Evolutionary conservation across 2,113 vertebrate genomes (phyloP), one percentile per base, ranked within the genome.

Genomic region (Synchiropus splendidus): DNA sequence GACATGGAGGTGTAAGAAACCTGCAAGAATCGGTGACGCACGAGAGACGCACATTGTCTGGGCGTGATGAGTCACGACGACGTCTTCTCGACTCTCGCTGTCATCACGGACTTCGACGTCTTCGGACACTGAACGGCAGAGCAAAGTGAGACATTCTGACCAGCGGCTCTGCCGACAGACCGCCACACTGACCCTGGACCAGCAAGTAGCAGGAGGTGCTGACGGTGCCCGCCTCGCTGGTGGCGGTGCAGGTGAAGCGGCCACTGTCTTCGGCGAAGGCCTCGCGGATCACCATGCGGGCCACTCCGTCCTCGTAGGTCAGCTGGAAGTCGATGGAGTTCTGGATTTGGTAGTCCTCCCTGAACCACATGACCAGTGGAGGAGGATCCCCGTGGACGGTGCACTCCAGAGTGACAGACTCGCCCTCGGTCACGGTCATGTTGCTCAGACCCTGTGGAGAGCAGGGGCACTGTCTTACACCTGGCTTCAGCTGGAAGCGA

Each of bases 241-340:
- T 90, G 14, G 93, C 93, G 1, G 90, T 97, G 68, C 95, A 99
- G 13, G 92, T 96, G 72, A 99, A 99, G 70, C 87, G 86, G 10
- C 95, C 95, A 4, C 95, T 99, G 76, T 99, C 95, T 72, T 99
- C 95, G 1, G 92, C 92, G 48, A 98, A 99, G 2, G 91, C 95
- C 79, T 99, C 95, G 0, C 95, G 92, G 58, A 99, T 98, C 54
- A 91, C 73, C 15, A 97, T 77, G 11, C 85, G 83, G 54, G 90
- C 88, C 9, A 85, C 66, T 31, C 88, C 87, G 21, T 52, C 73
- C 69, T 87, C 79, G 40, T 91, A 94, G 55, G 80, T 92, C 60
- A 94, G 92, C 79, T 98, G 95, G 74, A 99, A 99, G 54, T 99
- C 95, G 49, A 93, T 92, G 55, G 93, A 96, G 59, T 82, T 91